Evolutionary conservation across 1,140 invertebrate species (phyloP).

Genomic region (Littorina saxatilis): DNA sequence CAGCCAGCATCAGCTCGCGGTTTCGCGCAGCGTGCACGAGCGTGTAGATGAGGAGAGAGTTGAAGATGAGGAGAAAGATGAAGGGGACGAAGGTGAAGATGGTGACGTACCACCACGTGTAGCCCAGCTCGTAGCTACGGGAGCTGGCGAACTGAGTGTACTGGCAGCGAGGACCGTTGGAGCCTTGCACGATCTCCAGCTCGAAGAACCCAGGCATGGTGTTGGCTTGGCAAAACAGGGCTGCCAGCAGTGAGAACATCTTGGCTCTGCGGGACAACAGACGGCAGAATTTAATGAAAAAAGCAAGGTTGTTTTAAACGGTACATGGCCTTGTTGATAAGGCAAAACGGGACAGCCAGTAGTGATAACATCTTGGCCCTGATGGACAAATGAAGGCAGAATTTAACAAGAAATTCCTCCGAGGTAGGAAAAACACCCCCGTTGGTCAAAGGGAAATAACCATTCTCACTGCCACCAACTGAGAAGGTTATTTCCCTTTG

Average conservation of each 20-base stretch:
- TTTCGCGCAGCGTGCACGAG: slow-evolving; percentile 79
- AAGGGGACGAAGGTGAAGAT: slow-evolving; percentile 83
- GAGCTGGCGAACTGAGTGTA: slow-evolving; percentile 68
- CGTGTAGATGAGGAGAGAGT: slow-evolving; percentile 83
- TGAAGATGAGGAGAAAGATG: slow-evolving; percentile 82
- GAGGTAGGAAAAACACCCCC: no score
- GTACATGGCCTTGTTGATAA: no score
- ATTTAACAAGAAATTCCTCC: no score
- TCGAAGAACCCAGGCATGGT: slow-evolving; percentile 66
- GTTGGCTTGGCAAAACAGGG: slow-evolving; percentile 53
- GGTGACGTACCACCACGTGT: slow-evolving; percentile 81
- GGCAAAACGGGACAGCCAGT: slow-evolving; percentile 44
- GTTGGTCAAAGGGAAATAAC: no score
- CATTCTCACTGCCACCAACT: no score
- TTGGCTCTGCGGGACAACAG: slow-evolving; percentile 51
- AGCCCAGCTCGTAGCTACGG: slow-evolving; percentile 79
- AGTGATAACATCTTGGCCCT: slow-evolving; percentile 60
- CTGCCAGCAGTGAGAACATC: slow-evolving; percentile 50
- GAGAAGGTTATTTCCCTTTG: no score
- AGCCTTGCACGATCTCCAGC: slow-evolving; percentile 53
- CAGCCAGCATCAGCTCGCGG: slow-evolving; percentile 77
- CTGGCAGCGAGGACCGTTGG: slow-evolving; percentile 63
- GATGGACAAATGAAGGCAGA: neutral
- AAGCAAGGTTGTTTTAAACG: no score
- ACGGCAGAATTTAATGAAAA: no score